Evolutionary conservation across 2,888 invertebrate species (phyloP), one percentile per base, ranked within the genome.

Genomic region (Cataglyphis albicans): DNA sequence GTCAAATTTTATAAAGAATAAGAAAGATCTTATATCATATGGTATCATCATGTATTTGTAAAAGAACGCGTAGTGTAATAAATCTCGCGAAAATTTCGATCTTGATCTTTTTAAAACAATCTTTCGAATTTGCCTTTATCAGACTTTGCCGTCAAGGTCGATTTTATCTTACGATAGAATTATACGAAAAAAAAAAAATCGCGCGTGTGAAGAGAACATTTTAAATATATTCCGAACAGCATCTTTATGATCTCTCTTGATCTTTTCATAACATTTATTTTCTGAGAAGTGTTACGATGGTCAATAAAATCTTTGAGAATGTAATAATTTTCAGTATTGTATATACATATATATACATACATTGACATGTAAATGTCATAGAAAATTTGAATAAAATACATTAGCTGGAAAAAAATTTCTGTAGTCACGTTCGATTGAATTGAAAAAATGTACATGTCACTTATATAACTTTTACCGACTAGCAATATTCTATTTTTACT

Each of bases 381-480:
- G 59, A n/a, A 32, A 41, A 32, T 59, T 72, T 1, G 38, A 61
- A 61, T 73, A 2, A 12, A 73, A 63, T 41, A n/a, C 15, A 9
- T 63, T 32, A 3, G 12, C 0, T 9, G n/a, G 2, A 73, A 21
- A 6, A 64, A 21, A 35, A 75, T 52, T 35, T 65, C 21, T 21
- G 3, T 52, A 52, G 52, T 52, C 52, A 48, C 52, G 5, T 67
- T n/a, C 38, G 35, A 1, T 6, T n/a, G 18, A 76, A 18, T 7
- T 21, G 12, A 38, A 38, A 65, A 12, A 18, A 25, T 52, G 18
- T 29, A n/a, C 41, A 25, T n/a, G 12, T 38, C 6, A n/a, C 76
- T 68, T 76, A 76, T 32, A n/a, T 76, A 76, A 76, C 55, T 55
- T 29, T 76, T 29, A 41, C 6, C 25, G 38, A 59, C 18, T 73